These are phyloP conservation scores for Enhydra lutris DNA, from an alignment of 2,113 vertebrate species.

Conservation along the genomic window DNA sequence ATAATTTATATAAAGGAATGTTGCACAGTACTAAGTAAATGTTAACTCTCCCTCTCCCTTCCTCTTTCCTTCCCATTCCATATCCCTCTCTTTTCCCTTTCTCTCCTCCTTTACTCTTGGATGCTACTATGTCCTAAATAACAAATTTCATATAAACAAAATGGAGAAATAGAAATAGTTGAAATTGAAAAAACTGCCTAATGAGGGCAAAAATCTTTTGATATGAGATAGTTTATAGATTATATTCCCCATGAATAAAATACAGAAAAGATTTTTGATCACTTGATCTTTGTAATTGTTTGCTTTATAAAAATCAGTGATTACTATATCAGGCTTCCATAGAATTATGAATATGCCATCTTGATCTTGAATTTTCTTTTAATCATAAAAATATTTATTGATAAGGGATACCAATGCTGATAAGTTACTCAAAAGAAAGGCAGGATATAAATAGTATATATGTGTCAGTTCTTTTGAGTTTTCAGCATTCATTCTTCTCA, in stretches of 20 bases:
- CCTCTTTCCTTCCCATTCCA: neutral
- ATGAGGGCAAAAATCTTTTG: neutral
- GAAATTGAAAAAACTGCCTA: neutral
- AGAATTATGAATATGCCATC: neutral
- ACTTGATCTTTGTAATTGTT: neutral
- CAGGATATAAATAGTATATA: neutral
- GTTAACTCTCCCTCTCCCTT: neutral
- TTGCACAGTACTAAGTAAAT: neutral
- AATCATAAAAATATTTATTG: neutral
- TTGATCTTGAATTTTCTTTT: neutral
- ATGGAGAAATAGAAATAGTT: neutral
- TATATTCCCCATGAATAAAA: neutral
- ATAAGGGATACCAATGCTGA: neutral
- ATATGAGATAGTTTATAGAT: neutral
- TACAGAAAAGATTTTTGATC: neutral
- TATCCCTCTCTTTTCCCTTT: neutral
- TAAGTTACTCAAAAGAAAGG: neutral
- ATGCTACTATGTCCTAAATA: neutral
- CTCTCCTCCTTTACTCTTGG: neutral
- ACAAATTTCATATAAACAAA: neutral
- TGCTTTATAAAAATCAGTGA: neutral
- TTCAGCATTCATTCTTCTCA: neutral
- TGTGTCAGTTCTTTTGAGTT: neutral
- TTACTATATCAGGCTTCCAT: neutral
- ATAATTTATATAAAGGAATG: neutral